phyloP scores from a whole-genome alignment of 2,113 vertebrate species.

The Podocnemis expansa region DNA sequence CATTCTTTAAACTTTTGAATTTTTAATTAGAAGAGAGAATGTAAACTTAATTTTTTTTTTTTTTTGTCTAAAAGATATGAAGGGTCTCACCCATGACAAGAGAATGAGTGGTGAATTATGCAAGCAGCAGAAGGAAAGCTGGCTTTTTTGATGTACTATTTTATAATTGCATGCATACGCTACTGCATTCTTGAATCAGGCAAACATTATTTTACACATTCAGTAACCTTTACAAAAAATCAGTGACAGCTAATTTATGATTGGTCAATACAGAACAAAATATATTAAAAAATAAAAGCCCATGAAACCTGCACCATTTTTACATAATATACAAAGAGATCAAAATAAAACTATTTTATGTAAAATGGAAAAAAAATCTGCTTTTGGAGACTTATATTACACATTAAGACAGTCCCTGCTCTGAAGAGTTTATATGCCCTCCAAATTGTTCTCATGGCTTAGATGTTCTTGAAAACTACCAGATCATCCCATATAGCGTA shows the following conservation, averaged over 20 bases:
- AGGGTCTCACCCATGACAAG: conserved; percentile 58
- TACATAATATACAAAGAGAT: neutral
- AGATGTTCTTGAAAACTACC: too few species aligned
- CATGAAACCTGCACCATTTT: neutral
- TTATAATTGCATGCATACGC: conserved; percentile 72
- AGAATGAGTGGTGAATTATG: conserved; percentile 69
- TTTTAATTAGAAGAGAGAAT: conserved; percentile 62
- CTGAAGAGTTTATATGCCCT: too few species aligned
- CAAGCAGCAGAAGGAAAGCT: conserved; percentile 31
- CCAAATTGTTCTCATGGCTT: too few species aligned
- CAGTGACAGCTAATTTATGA: conserved; percentile 60
- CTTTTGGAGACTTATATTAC: accelerated
- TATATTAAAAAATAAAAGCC: neutral
- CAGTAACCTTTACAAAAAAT: conserved; percentile 48
- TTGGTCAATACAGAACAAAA: neutral
- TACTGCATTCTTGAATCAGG: conserved; percentile 42
- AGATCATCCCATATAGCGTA: too few species aligned
- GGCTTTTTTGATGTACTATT: conserved; percentile 58
- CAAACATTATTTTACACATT: conserved; percentile 63
- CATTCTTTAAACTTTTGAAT: conserved; percentile 51
- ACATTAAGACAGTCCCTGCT: neutral
- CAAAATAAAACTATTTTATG: neutral
- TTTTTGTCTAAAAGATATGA: conserved; percentile 39
- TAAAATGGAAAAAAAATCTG: neutral
- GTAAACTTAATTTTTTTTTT: conserved; percentile 66